phyloP scores from a whole-genome alignment of 2,113 vertebrate species.

The Erythrocebus patas region DNA sequence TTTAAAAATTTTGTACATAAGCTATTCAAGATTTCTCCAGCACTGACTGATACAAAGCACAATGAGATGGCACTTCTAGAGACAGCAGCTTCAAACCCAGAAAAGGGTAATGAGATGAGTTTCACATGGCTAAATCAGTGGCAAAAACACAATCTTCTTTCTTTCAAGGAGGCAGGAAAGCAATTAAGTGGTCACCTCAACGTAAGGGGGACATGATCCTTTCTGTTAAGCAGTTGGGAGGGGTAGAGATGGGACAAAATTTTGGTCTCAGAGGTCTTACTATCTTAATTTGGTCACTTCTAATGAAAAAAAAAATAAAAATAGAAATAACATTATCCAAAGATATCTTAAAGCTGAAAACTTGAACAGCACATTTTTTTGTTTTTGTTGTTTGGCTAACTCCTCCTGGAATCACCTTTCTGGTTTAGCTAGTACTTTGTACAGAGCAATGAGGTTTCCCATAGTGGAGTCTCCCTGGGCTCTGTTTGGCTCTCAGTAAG shows the following conservation, averaged over 20 bases:
- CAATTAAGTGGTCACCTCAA: constrained; percentile 13
- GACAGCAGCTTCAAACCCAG: constrained; percentile 71
- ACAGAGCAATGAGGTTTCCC: not conserved
- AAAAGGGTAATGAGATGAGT: constrained; percentile 56
- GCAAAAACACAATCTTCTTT: constrained; percentile 48
- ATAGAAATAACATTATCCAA: not conserved
- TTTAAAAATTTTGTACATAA: constrained; percentile 60
- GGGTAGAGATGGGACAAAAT: not conserved
- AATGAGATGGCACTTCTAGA: constrained; percentile 72
- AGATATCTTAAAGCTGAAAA: constrained; percentile 71
- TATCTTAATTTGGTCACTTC: constrained; percentile 55
- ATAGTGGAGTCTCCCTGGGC: not conserved
- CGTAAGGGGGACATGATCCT: constrained; percentile 8
- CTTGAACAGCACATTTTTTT: constrained; percentile 28
- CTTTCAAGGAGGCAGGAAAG: not conserved
- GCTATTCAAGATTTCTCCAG: constrained; percentile 75
- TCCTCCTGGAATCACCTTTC: constrained; percentile 49
- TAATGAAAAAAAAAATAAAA: not conserved
- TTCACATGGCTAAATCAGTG: constrained; percentile 51
- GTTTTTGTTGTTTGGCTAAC: constrained; percentile 42
- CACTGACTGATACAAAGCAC: constrained; percentile 61
- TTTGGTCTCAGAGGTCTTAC: constrained; percentile 35
- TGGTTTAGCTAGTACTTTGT: constrained; percentile 1
- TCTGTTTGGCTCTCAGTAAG: constrained; percentile 31
- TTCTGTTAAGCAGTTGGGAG: not conserved